phyloP scores from a whole-genome alignment of 2,888 invertebrate species.

The Macropis europaea region DNA sequence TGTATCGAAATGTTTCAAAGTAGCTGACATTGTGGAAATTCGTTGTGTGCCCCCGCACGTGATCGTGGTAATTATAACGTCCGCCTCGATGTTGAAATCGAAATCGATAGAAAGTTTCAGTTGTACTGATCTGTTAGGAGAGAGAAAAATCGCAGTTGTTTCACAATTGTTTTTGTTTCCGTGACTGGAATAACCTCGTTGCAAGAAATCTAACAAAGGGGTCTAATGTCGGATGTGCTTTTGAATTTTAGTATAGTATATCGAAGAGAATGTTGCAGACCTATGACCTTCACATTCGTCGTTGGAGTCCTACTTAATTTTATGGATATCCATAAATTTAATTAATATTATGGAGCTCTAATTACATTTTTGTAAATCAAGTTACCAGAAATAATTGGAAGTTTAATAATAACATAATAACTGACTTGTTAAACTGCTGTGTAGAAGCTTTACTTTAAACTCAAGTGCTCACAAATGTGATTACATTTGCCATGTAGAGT shows the following conservation, averaged over 20 bases:
- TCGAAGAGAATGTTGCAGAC: neutral
- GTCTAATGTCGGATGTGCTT: conserved; percentile 20
- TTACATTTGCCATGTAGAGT: no score
- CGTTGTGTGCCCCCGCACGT: neutral
- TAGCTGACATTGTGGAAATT: neutral
- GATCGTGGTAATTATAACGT: neutral
- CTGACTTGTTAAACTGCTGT: no score
- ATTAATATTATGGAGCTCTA: no score
- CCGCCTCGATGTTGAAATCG: neutral
- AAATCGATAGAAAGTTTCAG: neutral
- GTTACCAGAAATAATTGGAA: no score
- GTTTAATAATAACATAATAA: no score
- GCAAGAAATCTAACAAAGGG: conserved; percentile 10
- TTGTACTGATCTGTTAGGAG: conserved; percentile 1
- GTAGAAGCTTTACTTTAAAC: no score
- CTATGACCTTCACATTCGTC: no score
- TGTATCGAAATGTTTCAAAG: neutral
- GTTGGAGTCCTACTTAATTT: neutral
- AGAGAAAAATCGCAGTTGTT: conserved; percentile 25
- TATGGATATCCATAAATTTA: no score
- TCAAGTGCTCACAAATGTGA: no score
- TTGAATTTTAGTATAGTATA: conserved; percentile 20
- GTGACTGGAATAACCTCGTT: conserved; percentile 22
- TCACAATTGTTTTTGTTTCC: conserved; percentile 3
- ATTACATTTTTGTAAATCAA: no score